phyloP scores from a whole-genome alignment of 2,888 invertebrate species.

The Flabesymbios commensalis region DNA sequence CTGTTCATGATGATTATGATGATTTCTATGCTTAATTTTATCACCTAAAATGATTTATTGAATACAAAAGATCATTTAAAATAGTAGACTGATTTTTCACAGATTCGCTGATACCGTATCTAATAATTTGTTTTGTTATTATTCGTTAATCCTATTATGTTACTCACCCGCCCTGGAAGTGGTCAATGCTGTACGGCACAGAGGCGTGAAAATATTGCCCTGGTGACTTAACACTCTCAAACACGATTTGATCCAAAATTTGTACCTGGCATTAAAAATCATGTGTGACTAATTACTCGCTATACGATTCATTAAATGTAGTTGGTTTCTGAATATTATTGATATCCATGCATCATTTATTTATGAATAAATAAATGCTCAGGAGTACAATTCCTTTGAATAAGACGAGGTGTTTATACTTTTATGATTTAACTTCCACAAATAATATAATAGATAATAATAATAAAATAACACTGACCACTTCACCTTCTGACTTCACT shows the following conservation, averaged over 20 bases:
- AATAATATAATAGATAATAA: not conserved
- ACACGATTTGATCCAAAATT: conserved; percentile 59
- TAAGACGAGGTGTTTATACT: too few species aligned
- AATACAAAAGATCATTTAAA: not conserved
- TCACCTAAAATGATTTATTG: not conserved
- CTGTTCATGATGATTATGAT: not conserved
- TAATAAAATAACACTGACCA: conserved; percentile 42
- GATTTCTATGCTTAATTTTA: not conserved
- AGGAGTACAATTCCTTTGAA: too few species aligned
- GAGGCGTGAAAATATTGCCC: conserved; percentile 60
- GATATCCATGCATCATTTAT: too few species aligned
- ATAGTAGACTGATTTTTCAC: not conserved
- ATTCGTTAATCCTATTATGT: too few species aligned
- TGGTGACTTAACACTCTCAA: conserved; percentile 60
- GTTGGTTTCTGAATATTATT: too few species aligned
- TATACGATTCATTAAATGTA: too few species aligned
- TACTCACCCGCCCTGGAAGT: conserved; percentile 36
- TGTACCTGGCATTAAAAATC: too few species aligned
- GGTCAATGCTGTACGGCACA: conserved; percentile 52
- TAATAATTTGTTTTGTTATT: too few species aligned
- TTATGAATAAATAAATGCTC: too few species aligned
- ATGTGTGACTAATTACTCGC: too few species aligned
- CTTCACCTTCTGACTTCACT: conserved; percentile 62
- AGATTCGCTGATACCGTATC: not conserved
- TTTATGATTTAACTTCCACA: too few species aligned